phyloP scores from a whole-genome alignment of 2,113 vertebrate genomes.

The Trichechus manatus region DNA sequence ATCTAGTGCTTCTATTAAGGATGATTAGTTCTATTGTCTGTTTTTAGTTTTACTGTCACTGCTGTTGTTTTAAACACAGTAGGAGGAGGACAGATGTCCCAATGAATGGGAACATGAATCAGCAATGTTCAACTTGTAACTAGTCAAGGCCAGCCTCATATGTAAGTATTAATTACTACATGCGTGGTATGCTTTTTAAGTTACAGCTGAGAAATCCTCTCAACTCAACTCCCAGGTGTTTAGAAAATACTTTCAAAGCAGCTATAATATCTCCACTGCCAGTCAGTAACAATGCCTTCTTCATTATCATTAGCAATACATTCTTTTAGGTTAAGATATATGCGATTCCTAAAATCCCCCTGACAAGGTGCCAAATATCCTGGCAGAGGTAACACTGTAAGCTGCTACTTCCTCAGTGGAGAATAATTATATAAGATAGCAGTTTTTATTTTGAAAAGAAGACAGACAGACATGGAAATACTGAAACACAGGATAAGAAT shows the following conservation, averaged over 20 bases:
- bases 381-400: neutral
- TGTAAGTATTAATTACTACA: neutral
- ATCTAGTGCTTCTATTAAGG: neutral
- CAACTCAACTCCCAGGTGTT: neutral
- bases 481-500: neutral
- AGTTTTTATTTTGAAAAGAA: neutral
- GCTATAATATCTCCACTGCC: neutral
- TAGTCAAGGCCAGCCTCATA: neutral
- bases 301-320: neutral
- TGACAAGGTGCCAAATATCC: neutral
- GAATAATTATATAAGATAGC: neutral
- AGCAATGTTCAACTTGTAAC: neutral
- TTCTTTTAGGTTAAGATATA: neutral
- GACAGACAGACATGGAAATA: neutral
- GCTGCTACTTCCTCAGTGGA: neutral
- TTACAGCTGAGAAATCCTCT: constrained; percentile 9
- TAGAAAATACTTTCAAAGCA: constrained; percentile 26
- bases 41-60: neutral
- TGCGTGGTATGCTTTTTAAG: neutral
- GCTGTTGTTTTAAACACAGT: constrained; percentile 9
- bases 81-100: neutral
- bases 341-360: neutral
- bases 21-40: neutral
- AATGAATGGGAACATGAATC: constrained; percentile 9
- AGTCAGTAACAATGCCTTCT: neutral